Evolutionary conservation across 2,113 vertebrate genomes (phyloP), one percentile per base, ranked within the genome.

Genomic region (Sebastes fasciatus): DNA sequence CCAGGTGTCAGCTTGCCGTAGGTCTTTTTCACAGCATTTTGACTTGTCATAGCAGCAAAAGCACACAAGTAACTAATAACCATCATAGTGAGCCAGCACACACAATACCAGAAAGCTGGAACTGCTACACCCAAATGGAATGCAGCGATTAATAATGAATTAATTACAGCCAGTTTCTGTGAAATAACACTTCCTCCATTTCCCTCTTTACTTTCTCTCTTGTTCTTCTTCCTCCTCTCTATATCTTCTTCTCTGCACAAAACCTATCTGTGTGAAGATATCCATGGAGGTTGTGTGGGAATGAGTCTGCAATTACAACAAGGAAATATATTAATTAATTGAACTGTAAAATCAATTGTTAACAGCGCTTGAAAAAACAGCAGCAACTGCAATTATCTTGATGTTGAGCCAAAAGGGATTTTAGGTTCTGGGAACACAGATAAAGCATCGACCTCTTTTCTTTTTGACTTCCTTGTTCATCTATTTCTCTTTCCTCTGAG

Each of bases 261-360:
- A 60, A 26, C n/a, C 62, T 49, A 60, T 77, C 62, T 74, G 51
- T 62, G 77, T 58, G 19, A 48, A 70, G 57, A 79, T 85, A 80
- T 69, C 49, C 72, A 63, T 58, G 45, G 58, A 57, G 63, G 5
- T 8, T 68, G 79, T 88, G 89, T 79, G 73, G 73, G 70, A 81
- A 74, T 71, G 16, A 74, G 43, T 65, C 51, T 45, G 55, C 80
- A 80, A 77, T 89, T 80, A 87, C 68, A 83, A 74, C 23, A 13
- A 82, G 74, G 55, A 83, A 88, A 85, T 82, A 52, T 63, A 85
- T 77, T 75, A 66, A 86, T 89, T 82, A 87, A 80, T 17, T 84
- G 64, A 85, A 57, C 67, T 88, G 82, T 84, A 77, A 86, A 82
- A 92, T 92, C 77, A 85, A 89, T 85, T 82, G 77, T 87, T 89